Percentiles rank a stretch among this genome's conserved stretches.
phyloP scores from a whole-genome alignment of 1,140 invertebrate species.

The Drosophila arawakana region DNA sequence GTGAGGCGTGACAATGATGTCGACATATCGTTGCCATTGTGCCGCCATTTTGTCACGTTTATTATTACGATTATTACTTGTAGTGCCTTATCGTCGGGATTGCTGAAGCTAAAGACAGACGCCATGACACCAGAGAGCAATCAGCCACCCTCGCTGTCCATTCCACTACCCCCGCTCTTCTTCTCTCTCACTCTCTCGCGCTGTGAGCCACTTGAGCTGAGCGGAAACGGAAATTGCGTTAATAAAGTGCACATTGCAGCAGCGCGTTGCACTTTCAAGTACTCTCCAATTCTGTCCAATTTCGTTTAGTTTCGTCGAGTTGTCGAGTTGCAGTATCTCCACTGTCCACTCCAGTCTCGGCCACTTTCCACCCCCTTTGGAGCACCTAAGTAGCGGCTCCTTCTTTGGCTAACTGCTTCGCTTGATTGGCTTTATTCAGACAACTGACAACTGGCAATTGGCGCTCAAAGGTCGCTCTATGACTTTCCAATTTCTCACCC shows the following conservation, averaged over 20 bases:
- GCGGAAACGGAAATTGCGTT: conserved; percentile 63
- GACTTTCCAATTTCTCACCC: neutral
- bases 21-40: conserved; percentile 29
- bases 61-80: conserved; percentile 65
- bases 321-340: neutral
- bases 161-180: neutral
- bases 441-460: conserved; percentile 4
- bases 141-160: neutral
- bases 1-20: conserved; percentile 48
- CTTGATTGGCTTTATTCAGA: conserved; percentile 33
- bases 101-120: conserved; percentile 25
- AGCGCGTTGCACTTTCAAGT: conserved; percentile 22
- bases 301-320: conserved; percentile 20
- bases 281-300: conserved; percentile 19
- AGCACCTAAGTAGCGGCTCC: neutral
- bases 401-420: neutral
- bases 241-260: conserved; percentile 50
- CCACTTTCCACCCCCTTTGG: too few relatives aligned
- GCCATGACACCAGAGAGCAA: neutral
- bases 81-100: conserved; percentile 37
- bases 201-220: conserved; percentile 1
- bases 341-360: neutral
- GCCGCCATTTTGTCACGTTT: conserved; percentile 60
- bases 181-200: neutral
- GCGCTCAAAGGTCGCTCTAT: neutral